phyloP scores from a whole-genome alignment of 2,113 vertebrate genomes.

The Pleuronectes platessa region DNA sequence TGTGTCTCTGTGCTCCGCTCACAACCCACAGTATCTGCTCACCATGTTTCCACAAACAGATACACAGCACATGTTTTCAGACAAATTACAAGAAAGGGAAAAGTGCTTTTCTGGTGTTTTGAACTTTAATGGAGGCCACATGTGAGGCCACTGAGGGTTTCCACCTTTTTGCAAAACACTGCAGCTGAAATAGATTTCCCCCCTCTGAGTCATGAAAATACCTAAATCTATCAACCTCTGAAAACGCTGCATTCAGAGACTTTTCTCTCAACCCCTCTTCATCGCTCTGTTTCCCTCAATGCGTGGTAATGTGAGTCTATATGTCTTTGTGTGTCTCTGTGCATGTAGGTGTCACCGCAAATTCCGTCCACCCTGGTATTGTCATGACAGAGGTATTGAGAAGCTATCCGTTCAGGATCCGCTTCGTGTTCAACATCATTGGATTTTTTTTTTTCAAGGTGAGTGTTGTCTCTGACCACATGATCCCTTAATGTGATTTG shows the following conservation, averaged over 20 bases:
- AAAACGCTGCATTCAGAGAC: neutral
- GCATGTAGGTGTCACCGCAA: conserved; percentile 84
- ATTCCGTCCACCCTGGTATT: conserved; percentile 84
- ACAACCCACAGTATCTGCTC: too few relatives aligned
- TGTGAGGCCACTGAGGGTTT: neutral
- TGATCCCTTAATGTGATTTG: too few relatives aligned
- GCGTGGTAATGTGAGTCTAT: neutral
- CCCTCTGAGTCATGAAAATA: neutral
- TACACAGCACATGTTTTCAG: neutral
- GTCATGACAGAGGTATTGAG: conserved; percentile 86
- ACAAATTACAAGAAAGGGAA: too few relatives aligned
- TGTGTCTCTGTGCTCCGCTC: too few relatives aligned
- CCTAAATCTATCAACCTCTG: neutral
- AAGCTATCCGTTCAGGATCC: conserved; percentile 51
- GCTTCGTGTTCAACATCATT: conserved; percentile 70
- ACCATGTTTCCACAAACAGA: neutral
- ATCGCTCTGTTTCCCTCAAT: too few relatives aligned
- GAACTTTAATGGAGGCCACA: neutral
- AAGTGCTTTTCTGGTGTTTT: neutral
- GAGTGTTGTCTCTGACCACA: conserved; percentile 19
- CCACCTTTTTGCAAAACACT: neutral
- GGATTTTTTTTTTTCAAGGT: conserved; percentile 89
- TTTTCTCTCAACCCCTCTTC: neutral
- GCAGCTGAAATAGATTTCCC: neutral
- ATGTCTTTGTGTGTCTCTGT: conserved; percentile 11